Evolutionary conservation across 2,888 invertebrate genomes (phyloP).

Genomic region (Caenorhabditis virilis): DNA sequence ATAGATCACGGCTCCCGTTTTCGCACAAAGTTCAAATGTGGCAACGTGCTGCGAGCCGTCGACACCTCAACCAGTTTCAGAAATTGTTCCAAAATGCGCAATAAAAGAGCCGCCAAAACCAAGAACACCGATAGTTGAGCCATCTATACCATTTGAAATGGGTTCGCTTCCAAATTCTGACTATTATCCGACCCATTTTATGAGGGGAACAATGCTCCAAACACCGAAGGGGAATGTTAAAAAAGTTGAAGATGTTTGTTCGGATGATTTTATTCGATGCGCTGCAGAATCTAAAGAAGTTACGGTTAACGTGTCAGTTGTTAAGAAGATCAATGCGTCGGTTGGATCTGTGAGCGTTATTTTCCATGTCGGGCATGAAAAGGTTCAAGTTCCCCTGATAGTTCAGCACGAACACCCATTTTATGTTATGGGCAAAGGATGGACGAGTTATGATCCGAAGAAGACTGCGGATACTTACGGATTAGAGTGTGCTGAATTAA

Average conservation of each 20-base stretch:
- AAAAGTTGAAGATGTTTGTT: slow-evolving; percentile 40
- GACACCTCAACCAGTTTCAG: background rate
- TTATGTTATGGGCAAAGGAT: slow-evolving; percentile 46
- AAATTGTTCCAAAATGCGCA: background rate
- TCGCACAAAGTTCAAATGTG: too few species aligned
- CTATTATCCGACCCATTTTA: slow-evolving; percentile 47
- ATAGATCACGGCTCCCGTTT: too few species aligned
- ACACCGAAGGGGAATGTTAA: slow-evolving; percentile 27
- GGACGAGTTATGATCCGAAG: slow-evolving; percentile 30
- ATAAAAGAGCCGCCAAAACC: background rate
- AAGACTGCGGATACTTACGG: slow-evolving; percentile 35
- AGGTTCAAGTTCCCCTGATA: background rate
- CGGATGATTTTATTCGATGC: slow-evolving; percentile 41
- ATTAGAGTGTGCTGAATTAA: slow-evolving; percentile 16
- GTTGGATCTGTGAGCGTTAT: slow-evolving; percentile 9
- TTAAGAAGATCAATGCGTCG: slow-evolving; percentile 10
- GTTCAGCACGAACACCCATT: slow-evolving; percentile 45
- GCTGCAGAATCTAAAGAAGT: slow-evolving; percentile 29
- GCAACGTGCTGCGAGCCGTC: too few species aligned
- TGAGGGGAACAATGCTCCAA: slow-evolving; percentile 35
- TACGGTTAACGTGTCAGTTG: slow-evolving; percentile 22
- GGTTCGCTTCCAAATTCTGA: slow-evolving; percentile 25
- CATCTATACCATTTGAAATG: slow-evolving; percentile 32
- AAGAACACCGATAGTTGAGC: slow-evolving; percentile 2
- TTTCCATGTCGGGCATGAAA: slow-evolving; percentile 12